Evolutionary conservation across 2,888 invertebrate genomes (phyloP).

Genomic region (Sialis fuliginosa): DNA sequence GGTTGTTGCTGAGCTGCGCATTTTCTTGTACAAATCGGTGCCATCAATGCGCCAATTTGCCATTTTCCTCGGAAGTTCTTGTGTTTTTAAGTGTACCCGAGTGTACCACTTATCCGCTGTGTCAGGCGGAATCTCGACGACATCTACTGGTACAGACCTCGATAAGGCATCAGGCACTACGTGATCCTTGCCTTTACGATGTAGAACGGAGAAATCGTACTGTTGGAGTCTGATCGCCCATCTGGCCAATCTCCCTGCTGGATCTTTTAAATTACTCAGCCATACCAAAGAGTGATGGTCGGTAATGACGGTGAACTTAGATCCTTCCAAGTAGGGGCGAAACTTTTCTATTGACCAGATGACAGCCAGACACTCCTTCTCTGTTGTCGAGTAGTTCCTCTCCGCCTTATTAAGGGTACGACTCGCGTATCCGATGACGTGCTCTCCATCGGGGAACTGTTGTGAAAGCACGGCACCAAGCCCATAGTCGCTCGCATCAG

Average conservation of each 20-base stretch:
- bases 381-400: not conserved
- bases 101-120: slow-evolving; percentile 1
- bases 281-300: slow-evolving; percentile 7
- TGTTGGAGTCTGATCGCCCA: slow-evolving; percentile 10
- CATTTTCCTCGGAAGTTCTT: not conserved
- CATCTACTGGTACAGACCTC: not conserved
- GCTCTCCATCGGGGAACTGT: not conserved
- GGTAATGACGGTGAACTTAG: not conserved
- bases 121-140: not conserved
- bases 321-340: not conserved
- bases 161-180: slow-evolving; percentile 9
- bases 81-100: not conserved
- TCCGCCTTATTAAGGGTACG: not conserved
- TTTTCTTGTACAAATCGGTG: slow-evolving; percentile 1
- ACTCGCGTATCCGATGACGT: not conserved
- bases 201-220: slow-evolving; percentile 8
- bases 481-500: not conserved
- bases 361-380: not conserved
- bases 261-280: slow-evolving; percentile 11
- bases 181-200: slow-evolving; percentile 8
- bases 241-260: slow-evolving; percentile 9
- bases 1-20: too few relatives aligned
- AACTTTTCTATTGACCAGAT: not conserved
- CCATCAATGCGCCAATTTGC: slow-evolving; percentile 6
- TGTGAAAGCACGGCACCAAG: not conserved